These are phyloP conservation scores for Lycocorax pyrrhopterus DNA, from an alignment of 2,113 vertebrate species.

Conservation along the genomic window DNA sequence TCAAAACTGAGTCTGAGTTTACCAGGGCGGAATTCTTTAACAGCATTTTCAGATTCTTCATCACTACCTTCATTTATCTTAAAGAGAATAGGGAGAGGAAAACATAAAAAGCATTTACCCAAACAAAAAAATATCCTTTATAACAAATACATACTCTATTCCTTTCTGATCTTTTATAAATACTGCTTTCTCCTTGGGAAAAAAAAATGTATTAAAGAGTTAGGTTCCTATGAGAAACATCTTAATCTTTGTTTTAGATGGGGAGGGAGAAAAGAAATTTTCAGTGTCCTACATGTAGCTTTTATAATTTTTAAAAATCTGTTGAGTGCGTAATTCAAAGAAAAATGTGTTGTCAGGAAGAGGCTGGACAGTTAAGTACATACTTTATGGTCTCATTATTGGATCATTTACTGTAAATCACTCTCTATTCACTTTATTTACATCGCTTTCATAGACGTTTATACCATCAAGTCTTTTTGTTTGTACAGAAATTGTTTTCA, in stretches of 20 bases:
- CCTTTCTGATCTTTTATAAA: background rate
- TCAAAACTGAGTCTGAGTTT: conserved; percentile 94
- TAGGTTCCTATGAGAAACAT: background rate
- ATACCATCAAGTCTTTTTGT: background rate
- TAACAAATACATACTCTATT: background rate
- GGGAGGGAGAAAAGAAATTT: background rate
- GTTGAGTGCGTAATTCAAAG: background rate
- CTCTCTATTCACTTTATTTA: background rate
- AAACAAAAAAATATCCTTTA: background rate
- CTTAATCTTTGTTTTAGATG: background rate
- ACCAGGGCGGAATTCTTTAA: conserved; percentile 75
- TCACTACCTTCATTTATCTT: conserved; percentile 55
- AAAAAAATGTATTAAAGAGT: background rate
- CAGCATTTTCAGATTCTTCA: conserved; percentile 57
- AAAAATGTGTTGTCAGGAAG: background rate
- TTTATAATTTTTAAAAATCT: background rate
- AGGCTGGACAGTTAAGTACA: background rate
- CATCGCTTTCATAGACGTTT: background rate
- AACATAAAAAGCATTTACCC: background rate
- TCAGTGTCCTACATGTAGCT: background rate
- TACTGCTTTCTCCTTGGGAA: background rate
- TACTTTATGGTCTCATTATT: background rate
- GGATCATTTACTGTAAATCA: background rate
- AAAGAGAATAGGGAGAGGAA: background rate
- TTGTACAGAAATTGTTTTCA: background rate